phyloP scores from a whole-genome alignment of 2,888 invertebrate genomes.

The Deroplatys truncata region DNA sequence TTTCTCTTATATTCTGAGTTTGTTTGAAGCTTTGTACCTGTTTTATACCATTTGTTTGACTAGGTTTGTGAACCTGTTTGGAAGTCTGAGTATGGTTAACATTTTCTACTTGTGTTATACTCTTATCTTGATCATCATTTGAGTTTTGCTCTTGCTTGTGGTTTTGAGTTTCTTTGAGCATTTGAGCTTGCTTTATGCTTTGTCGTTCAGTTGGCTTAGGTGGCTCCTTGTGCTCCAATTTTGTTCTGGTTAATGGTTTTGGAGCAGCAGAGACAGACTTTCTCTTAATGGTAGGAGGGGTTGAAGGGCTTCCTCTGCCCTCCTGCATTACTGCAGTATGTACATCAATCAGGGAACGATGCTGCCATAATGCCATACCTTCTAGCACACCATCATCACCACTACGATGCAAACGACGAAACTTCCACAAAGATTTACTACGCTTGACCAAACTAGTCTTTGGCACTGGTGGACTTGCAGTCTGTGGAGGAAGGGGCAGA shows the following conservation, averaged over 20 bases:
- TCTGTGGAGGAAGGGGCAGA: constrained; percentile 8
- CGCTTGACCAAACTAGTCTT: constrained; percentile 59
- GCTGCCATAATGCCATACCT: constrained; percentile 84
- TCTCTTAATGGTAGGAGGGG: constrained; percentile 38
- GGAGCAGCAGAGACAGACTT: constrained; percentile 37
- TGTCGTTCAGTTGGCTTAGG: constrained; percentile 7
- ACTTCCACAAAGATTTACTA: constrained; percentile 83
- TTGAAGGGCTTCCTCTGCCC: constrained; percentile 35
- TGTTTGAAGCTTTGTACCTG: background rate
- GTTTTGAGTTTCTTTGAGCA: background rate
- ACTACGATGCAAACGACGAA: constrained; percentile 56
- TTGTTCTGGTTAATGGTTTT: background rate
- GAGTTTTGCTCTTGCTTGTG: background rate
- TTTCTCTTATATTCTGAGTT: background rate
- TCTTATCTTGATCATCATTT: background rate
- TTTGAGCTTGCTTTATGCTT: background rate
- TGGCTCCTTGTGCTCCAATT: background rate
- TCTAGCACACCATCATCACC: constrained; percentile 69
- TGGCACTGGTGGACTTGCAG: background rate
- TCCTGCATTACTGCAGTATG: constrained; percentile 44
- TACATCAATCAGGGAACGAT: constrained; percentile 75
- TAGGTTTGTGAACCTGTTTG: background rate
- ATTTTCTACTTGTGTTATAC: background rate
- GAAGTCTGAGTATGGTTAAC: background rate
- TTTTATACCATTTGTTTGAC: background rate